Conservation (phyloP, 2,797 vertebrate species). For the Crossoptilon crossoptilon region DNA sequence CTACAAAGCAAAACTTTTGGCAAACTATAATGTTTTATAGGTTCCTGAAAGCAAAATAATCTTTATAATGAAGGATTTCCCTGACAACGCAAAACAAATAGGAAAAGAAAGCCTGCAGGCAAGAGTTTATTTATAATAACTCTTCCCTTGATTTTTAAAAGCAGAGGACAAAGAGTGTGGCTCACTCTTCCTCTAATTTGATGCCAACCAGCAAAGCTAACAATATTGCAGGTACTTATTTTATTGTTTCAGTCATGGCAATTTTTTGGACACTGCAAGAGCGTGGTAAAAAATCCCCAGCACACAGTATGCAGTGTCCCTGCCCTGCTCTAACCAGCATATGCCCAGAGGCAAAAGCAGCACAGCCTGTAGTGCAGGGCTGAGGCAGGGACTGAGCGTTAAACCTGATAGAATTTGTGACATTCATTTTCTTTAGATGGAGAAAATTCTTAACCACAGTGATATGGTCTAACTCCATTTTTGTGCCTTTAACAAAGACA, state of each 20-base stretch:
- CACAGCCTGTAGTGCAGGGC: background rate
- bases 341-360: background rate
- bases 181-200: constrained; percentile 12
- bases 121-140: constrained; percentile 46
- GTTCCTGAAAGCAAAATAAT: constrained; percentile 54
- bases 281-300: background rate
- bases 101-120: constrained; percentile 41
- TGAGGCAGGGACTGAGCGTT: background rate
- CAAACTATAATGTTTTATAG: constrained; percentile 28
- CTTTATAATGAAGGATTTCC: constrained; percentile 65
- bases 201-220: constrained; percentile 5
- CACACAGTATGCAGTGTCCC: accelerated
- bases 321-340: background rate
- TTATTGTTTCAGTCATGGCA: background rate
- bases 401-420: background rate
- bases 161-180: background rate
- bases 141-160: constrained; percentile 40
- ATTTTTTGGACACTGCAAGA: background rate
- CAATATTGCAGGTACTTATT: background rate
- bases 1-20: constrained; percentile 25
- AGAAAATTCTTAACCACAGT: constrained; percentile 11
- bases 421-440: constrained; percentile 21
- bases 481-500: background rate
- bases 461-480: constrained; percentile 12
- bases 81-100: constrained; percentile 41